These are phyloP conservation scores for Axea sp. DNA, from an alignment of 2,888 invertebrate species.

Conservation along the genomic window DNA sequence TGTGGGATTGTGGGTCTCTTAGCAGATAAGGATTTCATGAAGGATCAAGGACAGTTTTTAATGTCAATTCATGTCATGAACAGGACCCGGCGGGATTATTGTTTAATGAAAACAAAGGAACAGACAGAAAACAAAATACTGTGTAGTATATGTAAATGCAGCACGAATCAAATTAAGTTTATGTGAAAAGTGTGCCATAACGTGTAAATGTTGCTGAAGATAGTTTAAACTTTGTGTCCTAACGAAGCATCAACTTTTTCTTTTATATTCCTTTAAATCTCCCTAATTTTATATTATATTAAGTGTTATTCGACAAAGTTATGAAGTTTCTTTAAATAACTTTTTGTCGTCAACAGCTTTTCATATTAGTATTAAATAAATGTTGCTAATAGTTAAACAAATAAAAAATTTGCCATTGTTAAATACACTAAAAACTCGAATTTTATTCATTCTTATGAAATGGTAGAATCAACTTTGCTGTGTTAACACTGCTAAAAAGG, in stretches of 20 bases:
- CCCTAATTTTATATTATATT: no score
- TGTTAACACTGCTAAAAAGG: no score
- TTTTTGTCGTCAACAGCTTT: slow-evolving; percentile 56
- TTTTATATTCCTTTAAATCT: not conserved
- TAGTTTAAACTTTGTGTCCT: not conserved
- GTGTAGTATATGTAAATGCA: slow-evolving; percentile 79
- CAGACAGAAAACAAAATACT: slow-evolving; percentile 78
- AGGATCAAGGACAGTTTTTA: slow-evolving; percentile 64
- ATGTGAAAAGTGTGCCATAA: slow-evolving; percentile 58
- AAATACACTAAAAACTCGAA: slow-evolving; percentile 4
- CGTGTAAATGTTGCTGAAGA: slow-evolving; percentile 26
- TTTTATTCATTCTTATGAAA: no score
- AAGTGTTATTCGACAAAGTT: no score
- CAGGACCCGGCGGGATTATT: slow-evolving; percentile 65
- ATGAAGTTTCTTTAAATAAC: no score
- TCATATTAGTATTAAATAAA: slow-evolving; percentile 43
- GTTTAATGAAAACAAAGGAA: slow-evolving; percentile 78
- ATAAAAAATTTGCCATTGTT: slow-evolving; percentile 2
- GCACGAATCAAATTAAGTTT: slow-evolving; percentile 66
- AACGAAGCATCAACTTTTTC: not conserved
- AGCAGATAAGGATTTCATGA: slow-evolving; percentile 59
- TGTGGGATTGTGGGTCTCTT: slow-evolving; percentile 67
- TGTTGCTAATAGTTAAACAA: slow-evolving; percentile 15
- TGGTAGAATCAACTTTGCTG: no score
- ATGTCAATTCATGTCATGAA: slow-evolving; percentile 55